phyloP scores from a whole-genome alignment of 2,113 vertebrate species.

The Micromys minutus region DNA sequence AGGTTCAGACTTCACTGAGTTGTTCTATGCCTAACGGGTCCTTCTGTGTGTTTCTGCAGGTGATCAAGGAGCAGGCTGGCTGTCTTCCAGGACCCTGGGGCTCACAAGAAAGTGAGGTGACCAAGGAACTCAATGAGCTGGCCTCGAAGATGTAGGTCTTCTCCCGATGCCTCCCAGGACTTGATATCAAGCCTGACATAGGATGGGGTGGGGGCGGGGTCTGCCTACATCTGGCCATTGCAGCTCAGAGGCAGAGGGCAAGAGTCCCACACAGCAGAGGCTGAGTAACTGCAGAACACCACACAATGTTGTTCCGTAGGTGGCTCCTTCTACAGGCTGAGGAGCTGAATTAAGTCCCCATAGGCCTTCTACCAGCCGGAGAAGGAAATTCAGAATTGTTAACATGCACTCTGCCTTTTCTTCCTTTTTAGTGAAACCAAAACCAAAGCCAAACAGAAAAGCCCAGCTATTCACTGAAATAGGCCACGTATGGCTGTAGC shows the following conservation, averaged over 20 bases:
- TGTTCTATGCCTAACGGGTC: not conserved
- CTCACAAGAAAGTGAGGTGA: not conserved
- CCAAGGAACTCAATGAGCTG: not conserved
- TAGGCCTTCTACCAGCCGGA: not conserved
- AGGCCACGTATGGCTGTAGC: not conserved
- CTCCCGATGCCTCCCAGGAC: not conserved
- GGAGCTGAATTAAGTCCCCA: not conserved
- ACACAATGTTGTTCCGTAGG: not conserved
- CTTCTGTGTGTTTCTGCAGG: not conserved
- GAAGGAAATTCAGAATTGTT: not conserved
- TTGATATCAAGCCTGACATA: too few species aligned
- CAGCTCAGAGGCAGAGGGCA: not conserved
- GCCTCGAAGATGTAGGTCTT: not conserved
- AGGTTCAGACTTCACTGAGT: not conserved
- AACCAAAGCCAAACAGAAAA: not conserved
- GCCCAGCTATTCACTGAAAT: slow-evolving; percentile 34
- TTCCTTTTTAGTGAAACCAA: not conserved
- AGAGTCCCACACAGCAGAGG: not conserved
- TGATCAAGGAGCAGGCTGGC: not conserved
- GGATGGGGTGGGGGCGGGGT: not conserved
- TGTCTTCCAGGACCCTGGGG: not conserved
- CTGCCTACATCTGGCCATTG: not conserved
- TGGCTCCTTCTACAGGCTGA: not conserved
- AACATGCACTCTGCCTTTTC: not conserved
- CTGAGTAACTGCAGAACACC: not conserved